phyloP scores from a whole-genome alignment of 2,888 invertebrate species.

The Cancer borealis region DNA sequence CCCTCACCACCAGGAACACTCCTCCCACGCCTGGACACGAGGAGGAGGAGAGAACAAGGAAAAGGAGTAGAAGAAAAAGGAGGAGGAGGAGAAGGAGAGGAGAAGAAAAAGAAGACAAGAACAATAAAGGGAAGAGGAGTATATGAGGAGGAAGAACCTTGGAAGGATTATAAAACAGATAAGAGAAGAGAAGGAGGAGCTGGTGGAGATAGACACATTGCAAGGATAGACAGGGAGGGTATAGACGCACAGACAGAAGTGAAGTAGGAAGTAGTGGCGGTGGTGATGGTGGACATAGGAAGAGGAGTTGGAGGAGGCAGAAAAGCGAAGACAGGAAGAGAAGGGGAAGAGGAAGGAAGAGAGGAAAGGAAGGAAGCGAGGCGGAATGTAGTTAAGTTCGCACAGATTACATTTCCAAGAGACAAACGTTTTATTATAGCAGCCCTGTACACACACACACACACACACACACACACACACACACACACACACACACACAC shows the following conservation, averaged over 20 bases:
- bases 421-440: background rate
- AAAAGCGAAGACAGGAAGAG: background rate
- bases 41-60: no score
- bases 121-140: background rate
- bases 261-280: background rate
- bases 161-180: background rate
- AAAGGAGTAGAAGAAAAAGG: background rate
- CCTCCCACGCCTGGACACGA: background rate
- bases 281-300: background rate
- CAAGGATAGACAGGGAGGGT: background rate
- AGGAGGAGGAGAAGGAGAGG: background rate
- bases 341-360: background rate
- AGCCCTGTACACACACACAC: background rate
- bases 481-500: background rate
- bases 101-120: background rate
- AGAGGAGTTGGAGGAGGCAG: background rate
- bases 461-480: background rate
- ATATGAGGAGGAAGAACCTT: background rate
- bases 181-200: background rate
- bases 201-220: background rate
- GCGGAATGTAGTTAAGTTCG: background rate
- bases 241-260: background rate
- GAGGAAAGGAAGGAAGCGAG: background rate
- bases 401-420: no score
- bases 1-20: constrained; percentile 3